Base-by-base conservation (phyloP, 1,140 invertebrate species). In the Varroa destructor region DNA sequence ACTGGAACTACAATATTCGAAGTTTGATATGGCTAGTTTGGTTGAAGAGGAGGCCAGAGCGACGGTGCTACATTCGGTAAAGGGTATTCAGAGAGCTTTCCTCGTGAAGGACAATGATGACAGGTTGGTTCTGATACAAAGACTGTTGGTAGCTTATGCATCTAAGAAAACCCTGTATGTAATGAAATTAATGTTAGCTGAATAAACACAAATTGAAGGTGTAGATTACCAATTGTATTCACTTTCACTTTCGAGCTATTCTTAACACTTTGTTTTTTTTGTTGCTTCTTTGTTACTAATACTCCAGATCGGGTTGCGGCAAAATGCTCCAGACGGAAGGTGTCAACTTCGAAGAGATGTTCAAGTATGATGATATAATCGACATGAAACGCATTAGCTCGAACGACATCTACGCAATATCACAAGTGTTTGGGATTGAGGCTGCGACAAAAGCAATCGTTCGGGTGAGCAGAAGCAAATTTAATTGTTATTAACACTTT, bases 401-500 rank as follows among this genome's bases (percentile, higher is more conserved):
- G 8, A 99, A 99, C 77, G 91, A 98, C 78, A 90, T 99, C 72
- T 90, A 97, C 77, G 86, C 86, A 6, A 88, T 99, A 75, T 88
- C 91, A 0, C 81, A 86, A 6, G 80, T 75, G 5, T 99, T 96
- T 79, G 96, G 96, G 10, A 95, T 99, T 74, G 96, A 99, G 83
- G 95, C 96, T 8, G 95, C 93, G 0, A 85, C 86, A 58, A 87
- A 86, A 79, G 88, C 93, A 6, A 90, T 99, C 71, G 86, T 93
- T 37, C 81, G 82, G 73, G 85, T 84, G 73, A 76, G 73, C 71
- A 25, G 25, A 25, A 25, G 25, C 25, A 25, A 25, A 25, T 25
- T 25, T 25, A 25, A 25, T 25, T 25, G 25, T 25, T 25, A 25
- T 25, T 25, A 25, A 25, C 25, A 25, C 25, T 25, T 25, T 25